phyloP scores from a whole-genome alignment of 2,113 vertebrate species.

The Sander lucioperca region DNA sequence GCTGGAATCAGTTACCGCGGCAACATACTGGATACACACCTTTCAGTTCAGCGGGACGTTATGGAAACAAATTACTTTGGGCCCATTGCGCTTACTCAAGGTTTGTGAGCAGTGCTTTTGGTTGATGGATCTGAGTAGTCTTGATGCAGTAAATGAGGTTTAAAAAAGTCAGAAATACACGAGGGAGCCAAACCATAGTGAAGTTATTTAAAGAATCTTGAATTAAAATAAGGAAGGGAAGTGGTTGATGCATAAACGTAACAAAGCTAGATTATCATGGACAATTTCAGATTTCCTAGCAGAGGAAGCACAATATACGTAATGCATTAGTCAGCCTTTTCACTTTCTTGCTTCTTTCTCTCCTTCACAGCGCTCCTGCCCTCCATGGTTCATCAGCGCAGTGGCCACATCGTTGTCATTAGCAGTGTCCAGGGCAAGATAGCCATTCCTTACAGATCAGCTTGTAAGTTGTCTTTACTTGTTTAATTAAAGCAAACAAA shows the following conservation, averaged over 20 bases:
- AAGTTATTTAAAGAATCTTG: background rate
- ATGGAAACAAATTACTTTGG: slow-evolving; percentile 99
- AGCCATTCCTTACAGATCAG: slow-evolving; percentile 94
- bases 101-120: slow-evolving; percentile 68
- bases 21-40: slow-evolving; percentile 86
- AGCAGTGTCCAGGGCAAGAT: slow-evolving; percentile 98
- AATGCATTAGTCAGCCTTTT: background rate
- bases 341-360: background rate
- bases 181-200: background rate
- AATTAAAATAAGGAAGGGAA: slow-evolving; percentile 1
- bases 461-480: slow-evolving; percentile 87
- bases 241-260: background rate
- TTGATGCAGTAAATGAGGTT: background rate
- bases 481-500: background rate
- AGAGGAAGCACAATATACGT: background rate
- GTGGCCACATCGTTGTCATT: slow-evolving; percentile 92
- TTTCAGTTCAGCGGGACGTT: slow-evolving; percentile 91
- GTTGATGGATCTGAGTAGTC: background rate
- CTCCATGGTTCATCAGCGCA: slow-evolving; percentile 89
- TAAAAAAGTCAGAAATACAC: background rate
- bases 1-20: slow-evolving; percentile 97
- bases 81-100: slow-evolving; percentile 94
- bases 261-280: background rate
- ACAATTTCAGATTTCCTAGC: background rate
- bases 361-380: slow-evolving; percentile 88